These are phyloP conservation scores for Drosophila quadrilineata DNA, from an alignment of 1,140 invertebrate genomes.

Conservation along the genomic window DNA sequence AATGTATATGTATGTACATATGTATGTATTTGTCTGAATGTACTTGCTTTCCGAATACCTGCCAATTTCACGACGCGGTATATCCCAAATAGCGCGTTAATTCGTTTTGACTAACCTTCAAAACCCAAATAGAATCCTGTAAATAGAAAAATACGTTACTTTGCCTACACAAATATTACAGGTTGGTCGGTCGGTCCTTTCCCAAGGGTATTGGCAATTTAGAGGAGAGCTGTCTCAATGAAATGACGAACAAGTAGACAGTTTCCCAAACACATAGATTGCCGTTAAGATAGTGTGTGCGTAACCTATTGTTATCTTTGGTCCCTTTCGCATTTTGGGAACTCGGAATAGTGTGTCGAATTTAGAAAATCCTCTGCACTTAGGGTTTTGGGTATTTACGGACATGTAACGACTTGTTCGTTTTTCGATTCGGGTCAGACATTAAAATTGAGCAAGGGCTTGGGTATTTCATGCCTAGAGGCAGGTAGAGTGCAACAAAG, in stretches of 20 bases:
- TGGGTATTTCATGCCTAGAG: conserved; percentile 30
- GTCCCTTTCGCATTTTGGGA: conserved; percentile 46
- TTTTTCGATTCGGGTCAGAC: conserved; percentile 30
- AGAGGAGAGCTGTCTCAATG: conserved; percentile 43
- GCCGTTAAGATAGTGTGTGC: conserved; percentile 46
- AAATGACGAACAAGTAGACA: conserved; percentile 66
- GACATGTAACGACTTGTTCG: conserved; percentile 63
- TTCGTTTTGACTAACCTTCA: conserved; percentile 76
- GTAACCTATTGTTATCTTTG: conserved; percentile 54
- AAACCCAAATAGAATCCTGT: conserved; percentile 38
- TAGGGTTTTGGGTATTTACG: conserved; percentile 36
- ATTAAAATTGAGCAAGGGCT: conserved; percentile 48
- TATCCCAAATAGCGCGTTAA: conserved; percentile 68
- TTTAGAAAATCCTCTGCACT: conserved; percentile 57
- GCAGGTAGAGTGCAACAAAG: conserved; percentile 2
- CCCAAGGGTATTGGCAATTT: conserved; percentile 32
- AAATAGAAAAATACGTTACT: conserved; percentile 67
- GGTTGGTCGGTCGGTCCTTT: conserved; percentile 43
- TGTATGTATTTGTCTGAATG: no score
- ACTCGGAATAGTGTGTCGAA: conserved; percentile 57
- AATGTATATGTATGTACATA: conserved; percentile 29
- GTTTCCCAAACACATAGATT: conserved; percentile 60
- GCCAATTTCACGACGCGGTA: conserved; percentile 37
- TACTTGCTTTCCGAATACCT: conserved; percentile 62
- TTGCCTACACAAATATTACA: conserved; percentile 36